Conservation (phyloP, 2,797 vertebrate species). For the Oryzias sinensis region DNA sequence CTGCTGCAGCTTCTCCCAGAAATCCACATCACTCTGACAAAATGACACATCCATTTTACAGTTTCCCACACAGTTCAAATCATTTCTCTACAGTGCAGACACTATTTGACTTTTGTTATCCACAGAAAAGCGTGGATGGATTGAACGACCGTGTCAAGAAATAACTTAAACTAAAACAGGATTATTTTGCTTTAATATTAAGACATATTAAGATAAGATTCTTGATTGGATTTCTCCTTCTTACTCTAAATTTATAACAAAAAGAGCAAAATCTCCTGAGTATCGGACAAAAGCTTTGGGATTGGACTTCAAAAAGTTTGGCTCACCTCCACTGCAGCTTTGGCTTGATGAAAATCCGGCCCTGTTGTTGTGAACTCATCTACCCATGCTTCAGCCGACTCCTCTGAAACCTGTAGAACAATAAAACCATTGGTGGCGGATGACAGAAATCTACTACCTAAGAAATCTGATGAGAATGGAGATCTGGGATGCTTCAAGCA, state of each 20-base stretch:
- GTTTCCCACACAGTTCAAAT: conserved; percentile 7
- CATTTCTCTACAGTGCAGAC: not conserved
- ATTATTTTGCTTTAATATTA: no score
- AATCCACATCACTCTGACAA: conserved; percentile 93
- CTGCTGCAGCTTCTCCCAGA: conserved; percentile 99
- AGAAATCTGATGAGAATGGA: conserved; percentile 10
- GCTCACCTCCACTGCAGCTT: conserved; percentile 95
- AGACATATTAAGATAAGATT: no score
- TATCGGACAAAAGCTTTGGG: no score
- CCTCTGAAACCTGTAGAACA: conserved; percentile 82
- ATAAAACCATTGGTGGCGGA: conserved; percentile 24
- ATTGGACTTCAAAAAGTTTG: not conserved
- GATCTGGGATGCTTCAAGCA: conserved; percentile 22
- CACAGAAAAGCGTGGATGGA: not conserved
- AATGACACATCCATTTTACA: conserved; percentile 32
- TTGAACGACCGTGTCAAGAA: not conserved
- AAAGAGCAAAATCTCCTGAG: no score
- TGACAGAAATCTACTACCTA: conserved; percentile 19
- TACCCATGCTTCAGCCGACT: conserved; percentile 96
- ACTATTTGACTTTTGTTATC: conserved; percentile 22
- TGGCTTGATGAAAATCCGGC: conserved; percentile 93
- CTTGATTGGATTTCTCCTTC: no score
- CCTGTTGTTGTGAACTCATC: conserved; percentile 88
- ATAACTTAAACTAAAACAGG: not conserved
- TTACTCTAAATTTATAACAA: no score